A percentile compares a stretch with the other conserved stretches of the same genome.
phyloP scores from a whole-genome alignment of 2,113 vertebrate genomes.

The Serinus canaria region DNA sequence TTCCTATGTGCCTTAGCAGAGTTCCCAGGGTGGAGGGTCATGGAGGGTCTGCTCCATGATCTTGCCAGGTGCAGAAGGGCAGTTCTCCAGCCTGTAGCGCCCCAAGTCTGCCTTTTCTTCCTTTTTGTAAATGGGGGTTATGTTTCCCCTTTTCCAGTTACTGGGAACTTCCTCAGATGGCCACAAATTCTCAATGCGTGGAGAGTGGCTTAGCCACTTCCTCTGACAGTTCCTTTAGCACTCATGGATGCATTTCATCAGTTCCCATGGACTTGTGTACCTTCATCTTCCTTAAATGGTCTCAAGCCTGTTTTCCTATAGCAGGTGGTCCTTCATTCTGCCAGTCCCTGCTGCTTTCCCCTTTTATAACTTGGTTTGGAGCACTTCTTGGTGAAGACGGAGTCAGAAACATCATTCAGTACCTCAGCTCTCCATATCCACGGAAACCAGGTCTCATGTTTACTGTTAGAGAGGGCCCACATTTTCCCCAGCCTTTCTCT shows the following conservation, averaged over 20 bases:
- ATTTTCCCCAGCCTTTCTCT: neutral
- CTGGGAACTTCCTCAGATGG: neutral
- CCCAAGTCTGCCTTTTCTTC: neutral
- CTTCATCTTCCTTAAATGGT: neutral
- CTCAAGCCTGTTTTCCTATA: neutral
- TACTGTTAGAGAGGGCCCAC: neutral
- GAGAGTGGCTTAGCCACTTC: neutral
- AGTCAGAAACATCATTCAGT: neutral
- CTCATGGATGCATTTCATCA: neutral
- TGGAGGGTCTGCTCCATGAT: neutral
- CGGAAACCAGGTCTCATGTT: neutral
- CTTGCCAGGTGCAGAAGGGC: neutral
- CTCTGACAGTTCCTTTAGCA: neutral
- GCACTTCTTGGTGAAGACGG: neutral
- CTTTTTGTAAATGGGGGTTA: neutral
- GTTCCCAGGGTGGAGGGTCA: neutral
- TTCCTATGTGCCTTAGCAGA: neutral
- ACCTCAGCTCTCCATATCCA: neutral
- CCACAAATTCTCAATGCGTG: fast-evolving
- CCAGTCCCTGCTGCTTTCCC: neutral
- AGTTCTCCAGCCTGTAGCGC: neutral
- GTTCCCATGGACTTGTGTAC: neutral
- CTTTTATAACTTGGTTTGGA: neutral
- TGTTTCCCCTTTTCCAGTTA: neutral
- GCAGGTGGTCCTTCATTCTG: neutral